phyloP scores from a whole-genome alignment of 2,113 vertebrate species.

The Leucoraja erinaceus region DNA sequence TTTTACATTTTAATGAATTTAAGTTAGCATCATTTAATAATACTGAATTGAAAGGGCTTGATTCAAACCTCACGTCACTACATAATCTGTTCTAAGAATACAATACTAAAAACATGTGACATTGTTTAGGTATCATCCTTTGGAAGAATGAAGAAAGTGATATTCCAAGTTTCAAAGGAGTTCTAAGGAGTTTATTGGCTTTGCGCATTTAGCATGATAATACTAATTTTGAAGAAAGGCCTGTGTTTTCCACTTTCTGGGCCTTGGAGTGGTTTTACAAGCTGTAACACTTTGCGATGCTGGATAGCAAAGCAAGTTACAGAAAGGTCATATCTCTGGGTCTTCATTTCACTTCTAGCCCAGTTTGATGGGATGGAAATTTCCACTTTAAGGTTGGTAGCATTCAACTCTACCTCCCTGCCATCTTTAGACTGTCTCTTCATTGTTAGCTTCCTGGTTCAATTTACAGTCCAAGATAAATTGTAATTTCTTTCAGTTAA shows the following conservation, averaged over 20 bases:
- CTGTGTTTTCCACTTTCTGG: background rate
- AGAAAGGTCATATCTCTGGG: background rate
- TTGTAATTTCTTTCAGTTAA: background rate
- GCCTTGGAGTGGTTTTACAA: background rate
- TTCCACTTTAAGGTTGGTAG: background rate
- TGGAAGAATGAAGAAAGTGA: background rate
- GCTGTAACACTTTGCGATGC: background rate
- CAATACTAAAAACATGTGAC: background rate
- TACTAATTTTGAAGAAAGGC: background rate
- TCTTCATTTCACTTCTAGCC: background rate
- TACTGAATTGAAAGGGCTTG: background rate
- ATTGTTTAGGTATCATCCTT: background rate
- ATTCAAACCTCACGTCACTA: background rate
- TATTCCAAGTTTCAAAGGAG: background rate
- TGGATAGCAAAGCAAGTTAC: background rate
- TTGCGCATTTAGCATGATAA: background rate
- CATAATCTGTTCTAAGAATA: background rate
- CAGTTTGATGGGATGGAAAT: background rate
- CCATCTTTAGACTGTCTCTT: background rate
- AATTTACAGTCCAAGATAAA: background rate
- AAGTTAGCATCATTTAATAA: background rate
- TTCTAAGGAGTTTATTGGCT: background rate
- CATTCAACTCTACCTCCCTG: background rate
- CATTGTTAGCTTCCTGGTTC: background rate
- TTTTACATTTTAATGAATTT: background rate